Evolutionary conservation across 2,888 invertebrate genomes (phyloP), one percentile per base, ranked within the genome.

Genomic region (Orgyia antiqua): DNA sequence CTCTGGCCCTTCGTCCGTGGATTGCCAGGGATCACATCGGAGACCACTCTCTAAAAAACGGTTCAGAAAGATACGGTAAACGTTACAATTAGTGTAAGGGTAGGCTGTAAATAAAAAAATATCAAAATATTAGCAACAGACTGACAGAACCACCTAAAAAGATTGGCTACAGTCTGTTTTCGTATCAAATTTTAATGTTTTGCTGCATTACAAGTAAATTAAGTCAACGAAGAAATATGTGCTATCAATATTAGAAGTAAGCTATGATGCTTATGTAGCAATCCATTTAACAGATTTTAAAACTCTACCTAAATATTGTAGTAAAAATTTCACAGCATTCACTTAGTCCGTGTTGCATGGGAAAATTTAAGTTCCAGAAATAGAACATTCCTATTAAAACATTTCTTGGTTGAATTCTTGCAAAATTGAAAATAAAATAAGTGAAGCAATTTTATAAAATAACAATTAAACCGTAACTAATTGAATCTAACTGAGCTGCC

Each of bases 1-100:
- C 3, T 92, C 93, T 2, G 96, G 95, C 0, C 91, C 92, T 0
- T 91, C 91, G 17, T 91, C 93, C 13, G 82, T 88, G 4, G 93
- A 94, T 66, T 96, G 96, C 68, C 89, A 91, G 57, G 96, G 96
- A 27, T 94, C 94, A 15, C 92, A 93, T 58, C 88, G 94, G 45
- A 88, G 95, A 46, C 95, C 95, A 4, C 88, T 92, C 52, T 89
- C 93, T 27, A 93, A 94, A 74, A 95, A 94, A 78, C 91, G 94
- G 54, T 92, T 92, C 82, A 89, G 94, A 55, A 95, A 95, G 88
- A 93, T 95, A 69, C 92, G 95, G 94, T 93, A 79, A 52, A 30
- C 32, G 31, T 42, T 27, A 38, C 39, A 42, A 29, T 24, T 41
- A 34, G 36, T 9, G 26, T 39, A 40, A 36, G 27, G 39, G 39